These are phyloP conservation scores for Archips xylosteana DNA, from an alignment of 2,888 invertebrate species.

Conservation along the genomic window DNA sequence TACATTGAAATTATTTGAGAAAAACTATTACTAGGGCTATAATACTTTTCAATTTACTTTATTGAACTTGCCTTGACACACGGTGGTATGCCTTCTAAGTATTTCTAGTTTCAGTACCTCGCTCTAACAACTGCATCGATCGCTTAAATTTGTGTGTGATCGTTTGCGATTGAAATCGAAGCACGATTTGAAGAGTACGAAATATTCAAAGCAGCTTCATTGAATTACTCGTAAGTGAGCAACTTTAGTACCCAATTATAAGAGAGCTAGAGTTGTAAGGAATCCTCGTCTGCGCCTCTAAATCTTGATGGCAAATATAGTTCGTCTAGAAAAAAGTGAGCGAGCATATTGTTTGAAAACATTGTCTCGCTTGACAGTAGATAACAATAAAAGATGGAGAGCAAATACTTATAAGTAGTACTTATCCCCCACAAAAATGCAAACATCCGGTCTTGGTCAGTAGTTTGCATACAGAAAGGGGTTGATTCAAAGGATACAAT, in stretches of 20 bases:
- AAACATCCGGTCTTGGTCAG: not conserved
- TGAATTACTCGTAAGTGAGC: not conserved
- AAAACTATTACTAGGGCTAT: too few species aligned
- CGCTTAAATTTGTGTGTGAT: not conserved
- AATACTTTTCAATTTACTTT: too few species aligned
- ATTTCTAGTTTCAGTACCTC: not conserved
- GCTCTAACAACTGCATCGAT: not conserved
- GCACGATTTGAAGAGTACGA: slow-evolving; percentile 18
- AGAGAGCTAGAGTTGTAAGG: not conserved
- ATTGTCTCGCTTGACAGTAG: too few species aligned
- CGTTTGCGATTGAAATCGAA: slow-evolving; percentile 3
- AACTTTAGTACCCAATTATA: slow-evolving; percentile 16
- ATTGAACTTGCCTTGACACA: too few species aligned
- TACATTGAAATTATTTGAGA: too few species aligned
- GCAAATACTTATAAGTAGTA: not conserved
- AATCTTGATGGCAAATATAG: too few species aligned
- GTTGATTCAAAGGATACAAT: slow-evolving; percentile 16
- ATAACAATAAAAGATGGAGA: not conserved
- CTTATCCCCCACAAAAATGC: not conserved
- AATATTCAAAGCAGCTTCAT: not conserved
- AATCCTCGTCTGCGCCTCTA: too few species aligned
- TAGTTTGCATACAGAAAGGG: not conserved
- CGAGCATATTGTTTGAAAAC: too few species aligned
- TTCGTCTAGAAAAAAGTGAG: too few species aligned
- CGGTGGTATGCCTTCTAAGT: too few species aligned